Percentiles rank a stretch among this genome's conserved stretches.
Conservation (phyloP, 1,140 invertebrate genomes). For the Hylaeus anthracinus region DNA sequence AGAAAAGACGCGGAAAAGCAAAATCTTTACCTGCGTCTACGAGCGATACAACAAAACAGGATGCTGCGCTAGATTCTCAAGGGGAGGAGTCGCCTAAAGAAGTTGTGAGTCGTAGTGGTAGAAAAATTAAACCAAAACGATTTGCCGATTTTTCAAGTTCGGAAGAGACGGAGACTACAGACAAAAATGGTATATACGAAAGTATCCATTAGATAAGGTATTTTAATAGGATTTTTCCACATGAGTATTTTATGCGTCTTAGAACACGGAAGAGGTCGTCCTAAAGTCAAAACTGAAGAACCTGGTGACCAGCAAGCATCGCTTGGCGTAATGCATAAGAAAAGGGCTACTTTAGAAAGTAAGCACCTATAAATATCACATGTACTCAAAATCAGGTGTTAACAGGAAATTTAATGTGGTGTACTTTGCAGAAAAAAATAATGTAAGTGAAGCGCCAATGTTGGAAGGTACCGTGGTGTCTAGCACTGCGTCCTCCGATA, state of each 20-base stretch:
- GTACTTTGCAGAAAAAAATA: constrained; percentile 69
- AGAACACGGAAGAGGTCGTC: constrained; percentile 74
- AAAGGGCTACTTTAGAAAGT: constrained; percentile 73
- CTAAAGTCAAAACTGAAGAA: constrained; percentile 76
- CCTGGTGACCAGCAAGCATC: constrained; percentile 73
- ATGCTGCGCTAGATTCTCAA: constrained; percentile 69
- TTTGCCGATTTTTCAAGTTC: constrained; percentile 79
- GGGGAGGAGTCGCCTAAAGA: constrained; percentile 80
- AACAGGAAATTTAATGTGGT: neutral
- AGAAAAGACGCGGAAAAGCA: constrained; percentile 74
- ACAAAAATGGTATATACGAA: constrained; percentile 67
- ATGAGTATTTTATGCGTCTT: constrained; percentile 15
- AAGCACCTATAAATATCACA: constrained; percentile 45
- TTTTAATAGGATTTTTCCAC: neutral
- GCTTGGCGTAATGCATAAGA: constrained; percentile 66
- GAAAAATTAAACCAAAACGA: constrained; percentile 88
- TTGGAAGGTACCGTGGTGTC: constrained; percentile 62
- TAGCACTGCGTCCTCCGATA: constrained; percentile 53
- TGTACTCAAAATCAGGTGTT: constrained; percentile 12
- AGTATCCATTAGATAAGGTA: neutral
- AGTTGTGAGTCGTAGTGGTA: constrained; percentile 86
- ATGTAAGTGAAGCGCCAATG: constrained; percentile 47
- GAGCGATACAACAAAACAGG: constrained; percentile 66
- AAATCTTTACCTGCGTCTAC: constrained; percentile 51
- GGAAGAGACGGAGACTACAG: constrained; percentile 68